These are phyloP conservation scores for Moxostoma hubbsi DNA, from an alignment of 2,797 vertebrate species.

Conservation along the genomic window DNA sequence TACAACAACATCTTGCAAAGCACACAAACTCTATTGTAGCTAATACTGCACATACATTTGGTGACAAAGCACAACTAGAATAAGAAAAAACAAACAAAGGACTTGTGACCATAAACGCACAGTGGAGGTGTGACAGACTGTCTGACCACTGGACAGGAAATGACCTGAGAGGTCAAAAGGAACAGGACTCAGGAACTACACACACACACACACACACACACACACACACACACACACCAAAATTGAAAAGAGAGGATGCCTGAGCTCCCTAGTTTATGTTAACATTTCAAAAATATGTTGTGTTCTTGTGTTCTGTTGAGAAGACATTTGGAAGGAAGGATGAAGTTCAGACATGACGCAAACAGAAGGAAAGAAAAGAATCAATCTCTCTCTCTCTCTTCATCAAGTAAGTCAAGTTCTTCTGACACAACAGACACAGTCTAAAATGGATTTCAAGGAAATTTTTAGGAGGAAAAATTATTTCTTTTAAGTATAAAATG, in stretches of 20 bases:
- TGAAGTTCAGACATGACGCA: slow-evolving; percentile 42
- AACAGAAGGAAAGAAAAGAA: slow-evolving; percentile 1
- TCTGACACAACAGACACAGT: background rate
- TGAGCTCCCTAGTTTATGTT: slow-evolving; percentile 65
- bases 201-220: too few species aligned
- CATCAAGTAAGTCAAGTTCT: background rate
- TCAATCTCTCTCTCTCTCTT: background rate
- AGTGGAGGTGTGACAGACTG: slow-evolving; percentile 46
- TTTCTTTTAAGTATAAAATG: too few species aligned
- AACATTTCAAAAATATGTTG: slow-evolving; percentile 69
- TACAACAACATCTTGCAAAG: slow-evolving; percentile 15
- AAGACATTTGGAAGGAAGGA: slow-evolving; percentile 36
- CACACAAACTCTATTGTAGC: background rate
- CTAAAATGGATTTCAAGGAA: background rate
- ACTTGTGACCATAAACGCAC: slow-evolving; percentile 45
- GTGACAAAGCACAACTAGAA: slow-evolving; percentile 29
- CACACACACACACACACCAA: slow-evolving; percentile 6
- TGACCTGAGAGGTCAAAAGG: slow-evolving; percentile 63
- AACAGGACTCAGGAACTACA: slow-evolving; percentile 63
- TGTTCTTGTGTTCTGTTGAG: slow-evolving; percentile 46
- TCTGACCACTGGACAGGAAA: slow-evolving; percentile 62
- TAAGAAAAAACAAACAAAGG: slow-evolving; percentile 51
- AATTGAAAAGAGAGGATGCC: slow-evolving; percentile 38
- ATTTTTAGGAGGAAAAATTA: background rate
- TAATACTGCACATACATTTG: background rate